Percentiles rank a stretch among this genome's conserved stretches.
Evolutionary conservation across 2,797 vertebrate genomes (phyloP).

Genomic region (Phyllotis vaccarum): DNA sequence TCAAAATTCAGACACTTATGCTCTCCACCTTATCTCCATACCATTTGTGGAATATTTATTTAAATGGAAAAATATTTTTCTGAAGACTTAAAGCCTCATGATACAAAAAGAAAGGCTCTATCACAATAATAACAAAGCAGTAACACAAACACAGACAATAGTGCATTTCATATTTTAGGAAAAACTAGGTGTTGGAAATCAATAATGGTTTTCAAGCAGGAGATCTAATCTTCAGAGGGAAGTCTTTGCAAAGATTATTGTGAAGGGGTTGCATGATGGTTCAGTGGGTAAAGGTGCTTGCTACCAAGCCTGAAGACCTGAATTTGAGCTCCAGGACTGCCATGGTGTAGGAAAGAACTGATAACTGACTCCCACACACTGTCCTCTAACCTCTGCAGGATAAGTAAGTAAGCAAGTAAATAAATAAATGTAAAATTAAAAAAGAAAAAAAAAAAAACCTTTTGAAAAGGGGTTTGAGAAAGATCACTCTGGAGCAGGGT

Average conservation of each 20-base stretch:
- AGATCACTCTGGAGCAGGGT: background rate
- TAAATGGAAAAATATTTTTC: conserved; percentile 1
- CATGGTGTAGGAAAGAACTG: background rate
- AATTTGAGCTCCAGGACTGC: background rate
- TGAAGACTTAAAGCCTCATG: background rate
- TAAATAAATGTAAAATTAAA: background rate
- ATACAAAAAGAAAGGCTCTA: background rate
- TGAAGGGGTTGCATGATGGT: background rate
- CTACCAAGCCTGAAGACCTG: background rate
- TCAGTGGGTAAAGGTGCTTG: background rate
- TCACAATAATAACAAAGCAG: background rate
- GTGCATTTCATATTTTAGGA: background rate
- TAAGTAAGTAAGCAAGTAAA: background rate
- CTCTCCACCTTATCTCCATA: background rate
- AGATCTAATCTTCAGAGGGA: background rate
- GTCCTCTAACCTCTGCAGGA: background rate
- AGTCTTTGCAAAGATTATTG: background rate
- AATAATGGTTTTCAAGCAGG: background rate
- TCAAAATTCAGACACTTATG: background rate
- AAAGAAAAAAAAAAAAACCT: background rate
- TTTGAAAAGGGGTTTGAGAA: background rate
- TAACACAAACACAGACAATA: background rate
- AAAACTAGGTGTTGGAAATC: background rate
- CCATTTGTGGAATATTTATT: background rate
- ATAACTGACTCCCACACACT: background rate